Evolutionary conservation across 2,113 vertebrate genomes (phyloP), one percentile per base, ranked within the genome.

Genomic region (Dromiciops gliroides): DNA sequence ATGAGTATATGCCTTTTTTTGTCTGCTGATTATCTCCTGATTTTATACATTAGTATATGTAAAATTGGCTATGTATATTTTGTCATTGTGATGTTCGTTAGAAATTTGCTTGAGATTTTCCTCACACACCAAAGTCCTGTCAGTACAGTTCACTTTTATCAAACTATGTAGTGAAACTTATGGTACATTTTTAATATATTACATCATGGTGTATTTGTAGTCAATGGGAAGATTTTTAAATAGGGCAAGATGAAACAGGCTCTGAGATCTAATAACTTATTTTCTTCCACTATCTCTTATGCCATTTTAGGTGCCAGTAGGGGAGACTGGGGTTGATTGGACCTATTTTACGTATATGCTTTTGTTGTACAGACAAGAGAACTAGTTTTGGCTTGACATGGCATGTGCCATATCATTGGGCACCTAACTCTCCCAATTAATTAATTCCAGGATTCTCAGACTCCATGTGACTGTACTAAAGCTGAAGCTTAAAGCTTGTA

Each of bases 21-120:
- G 44, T 95, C 90, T 94, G 67, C 60, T 89, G 92, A 94, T 93
- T 92, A 89, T 97, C 52, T 47, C n/a, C 89, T 96, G 50, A 60
- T 89, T 91, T 95, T 95, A 96, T 89, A 53, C 88, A 90, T 83
- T 48, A 50, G 89, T 51, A 23, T 96, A 6, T 47, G 92, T 22
- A 95, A 94, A 92, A 90, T 95, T 95, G 92, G 51, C 91, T 53
- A 53, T 95, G 60, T 93, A 91, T 89, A 95, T 14, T 52, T 95
- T 67, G n/a, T 95, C 48, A 89, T 9, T 89, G 10, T 94, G 50
- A 44, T 56, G 47, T 96, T 95, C 93, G 94, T 91, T 89, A 92
- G 93, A 96, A 96, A 91, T 93, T 88, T 52, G n/a, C 75, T 91
- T 93, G 91, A 93, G 93, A 88, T 96, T 91, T 93, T 91, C 50